A percentile compares a stretch with the other conserved stretches of the same genome.
Conservation (phyloP, 2,888 invertebrate species). For the Chrysolina haemoptera region DNA sequence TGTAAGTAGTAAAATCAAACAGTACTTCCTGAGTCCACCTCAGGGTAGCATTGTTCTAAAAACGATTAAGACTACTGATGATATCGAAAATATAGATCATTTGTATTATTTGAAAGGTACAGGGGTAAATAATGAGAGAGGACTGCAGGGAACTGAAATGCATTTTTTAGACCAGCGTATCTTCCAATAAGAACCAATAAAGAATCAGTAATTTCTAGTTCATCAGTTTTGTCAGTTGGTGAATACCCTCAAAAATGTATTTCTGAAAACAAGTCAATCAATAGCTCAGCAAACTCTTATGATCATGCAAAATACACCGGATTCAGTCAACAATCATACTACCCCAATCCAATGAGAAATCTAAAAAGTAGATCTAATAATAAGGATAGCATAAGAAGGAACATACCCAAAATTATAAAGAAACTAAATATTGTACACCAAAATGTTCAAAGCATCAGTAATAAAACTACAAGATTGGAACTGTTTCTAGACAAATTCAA, state of each 20-base stretch:
- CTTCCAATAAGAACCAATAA: not conserved
- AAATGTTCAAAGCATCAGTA: not conserved
- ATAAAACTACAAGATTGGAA: not conserved
- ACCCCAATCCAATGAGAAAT: slow-evolving; percentile 1
- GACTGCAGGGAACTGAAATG: slow-evolving; percentile 8
- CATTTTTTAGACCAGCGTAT: slow-evolving; percentile 4
- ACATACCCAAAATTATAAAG: slow-evolving; percentile 2
- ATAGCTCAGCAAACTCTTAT: not conserved
- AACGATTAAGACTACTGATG: slow-evolving; percentile 11
- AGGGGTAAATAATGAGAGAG: not conserved
- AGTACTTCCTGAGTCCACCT: not conserved
- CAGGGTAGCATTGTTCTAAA: not conserved
- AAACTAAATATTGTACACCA: not conserved
- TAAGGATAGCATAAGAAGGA: slow-evolving; percentile 13
- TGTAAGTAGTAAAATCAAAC: slow-evolving; percentile 1
- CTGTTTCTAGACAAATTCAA: not conserved
- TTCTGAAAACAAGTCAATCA: slow-evolving; percentile 6
- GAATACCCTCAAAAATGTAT: slow-evolving; percentile 7
- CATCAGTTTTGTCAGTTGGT: slow-evolving; percentile 14
- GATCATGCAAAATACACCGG: slow-evolving; percentile 3
- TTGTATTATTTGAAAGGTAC: not conserved
- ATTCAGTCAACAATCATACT: slow-evolving; percentile 1
- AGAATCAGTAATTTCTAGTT: not conserved
- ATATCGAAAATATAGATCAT: not conserved
- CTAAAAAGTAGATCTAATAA: slow-evolving; percentile 8